Percentiles rank a stretch among this genome's conserved stretches.
These are phyloP conservation scores for Galerucella calmariensis DNA, from an alignment of 2,888 invertebrate species.

Conservation along the genomic window DNA sequence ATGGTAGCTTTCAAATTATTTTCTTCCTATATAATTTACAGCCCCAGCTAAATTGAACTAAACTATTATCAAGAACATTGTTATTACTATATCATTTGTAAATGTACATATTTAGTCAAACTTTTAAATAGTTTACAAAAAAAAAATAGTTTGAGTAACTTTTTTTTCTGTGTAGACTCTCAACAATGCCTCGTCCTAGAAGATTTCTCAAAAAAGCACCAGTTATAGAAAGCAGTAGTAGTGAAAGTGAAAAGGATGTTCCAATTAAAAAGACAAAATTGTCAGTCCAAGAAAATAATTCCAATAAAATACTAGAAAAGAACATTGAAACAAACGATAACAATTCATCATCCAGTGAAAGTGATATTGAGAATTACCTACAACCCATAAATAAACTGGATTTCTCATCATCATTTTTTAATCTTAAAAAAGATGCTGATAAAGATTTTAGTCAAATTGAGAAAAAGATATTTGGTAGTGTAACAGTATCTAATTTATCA, in stretches of 20 bases:
- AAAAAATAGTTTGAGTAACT: background rate
- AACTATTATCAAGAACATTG: no score
- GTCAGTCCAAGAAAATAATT: background rate
- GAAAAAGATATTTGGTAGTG: constrained; percentile 55
- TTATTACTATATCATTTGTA: no score
- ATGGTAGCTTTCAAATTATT: no score
- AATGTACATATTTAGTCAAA: no score
- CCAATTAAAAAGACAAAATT: constrained; percentile 39
- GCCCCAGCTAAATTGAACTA: no score
- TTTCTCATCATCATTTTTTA: constrained; percentile 69
- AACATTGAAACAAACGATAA: constrained; percentile 30
- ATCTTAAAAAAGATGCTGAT: constrained; percentile 44
- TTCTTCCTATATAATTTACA: no score
- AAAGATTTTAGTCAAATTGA: constrained; percentile 57
- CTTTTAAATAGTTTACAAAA: no score
- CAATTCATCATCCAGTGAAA: constrained; percentile 61
- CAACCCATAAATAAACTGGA: constrained; percentile 69
- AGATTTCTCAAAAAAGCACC: constrained; percentile 31
- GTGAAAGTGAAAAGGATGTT: constrained; percentile 47
- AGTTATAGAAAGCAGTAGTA: constrained; percentile 43
- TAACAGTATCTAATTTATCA: constrained; percentile 53
- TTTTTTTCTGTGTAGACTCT: constrained; percentile 5
- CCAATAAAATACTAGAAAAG: background rate
- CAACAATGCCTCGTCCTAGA: constrained; percentile 32
- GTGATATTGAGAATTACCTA: constrained; percentile 69